Base-by-base conservation (phyloP, 2,797 vertebrate genomes). In the Halcyon badia region DNA sequence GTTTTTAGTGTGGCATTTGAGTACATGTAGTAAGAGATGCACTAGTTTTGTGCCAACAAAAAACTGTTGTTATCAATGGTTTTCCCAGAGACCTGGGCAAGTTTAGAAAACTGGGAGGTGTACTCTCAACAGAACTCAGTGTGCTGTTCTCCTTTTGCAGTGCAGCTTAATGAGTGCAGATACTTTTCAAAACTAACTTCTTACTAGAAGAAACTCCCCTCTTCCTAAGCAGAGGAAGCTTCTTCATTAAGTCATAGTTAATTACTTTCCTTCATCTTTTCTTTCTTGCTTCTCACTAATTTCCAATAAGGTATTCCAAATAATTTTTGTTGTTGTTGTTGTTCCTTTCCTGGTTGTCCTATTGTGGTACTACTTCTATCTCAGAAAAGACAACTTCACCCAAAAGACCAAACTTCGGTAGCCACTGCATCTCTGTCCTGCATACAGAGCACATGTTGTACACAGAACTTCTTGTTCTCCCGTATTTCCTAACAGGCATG, bases 171-270 rank as follows among this genome's bases (percentile, higher is more conserved):
- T 2, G 5, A 16, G 14, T 49, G 14, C 44, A 80, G 64, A 31
- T 72, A 26, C 39, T 88, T 88, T 73, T 76, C 56, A 87, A 85
- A 94, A 87, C n/a, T 35, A 26, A 22, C 14, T 70, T 84, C 35
- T 18, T 84, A 48, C 6, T 24, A 52, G 42, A 14, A 65, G n/a
- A 71, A 65, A 64, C 14, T 56, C 20, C 30, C 18, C 10, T 76
- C 20, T 25, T 54, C 28, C 35, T 76, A 83, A 56, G 49, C 4
- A 30, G 28, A 79, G 22, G 24, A 76, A 66, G 0, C 24, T 72
- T 71, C 37, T 65, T 37, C 24, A 8, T 65, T 37, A 24, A 8
- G 15, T 37, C 7, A 70, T 35, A 22, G 7, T 54, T 93, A 83
- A 77, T 66, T 62, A 51, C 11, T 46, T 56, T 42, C 5, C 48